Evolutionary conservation across 2,797 vertebrate genomes (phyloP), one percentile per base, ranked within the genome.

Genomic region (Adelosebastes latens): DNA sequence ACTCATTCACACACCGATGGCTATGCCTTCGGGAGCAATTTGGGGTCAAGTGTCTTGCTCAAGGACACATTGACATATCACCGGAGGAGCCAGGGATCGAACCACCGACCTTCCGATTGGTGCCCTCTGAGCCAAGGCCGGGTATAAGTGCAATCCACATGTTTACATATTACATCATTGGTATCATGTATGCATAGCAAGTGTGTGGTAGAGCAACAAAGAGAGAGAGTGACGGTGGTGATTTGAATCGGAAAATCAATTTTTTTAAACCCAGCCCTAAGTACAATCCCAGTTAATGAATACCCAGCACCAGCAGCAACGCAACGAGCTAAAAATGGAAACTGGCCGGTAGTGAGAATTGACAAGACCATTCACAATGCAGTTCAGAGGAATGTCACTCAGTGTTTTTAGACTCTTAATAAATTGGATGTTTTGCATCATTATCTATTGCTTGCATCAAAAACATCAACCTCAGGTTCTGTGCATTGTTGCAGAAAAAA

Each of bases 291-390:
- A 24, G 39, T 42, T 25, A 14, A 39, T 13, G 20, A 73, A 83
- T 10, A 81, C n/a, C 49, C n/a, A 18, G 64, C 34, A 62, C 58
- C 76, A 70, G 59, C 56, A 79, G 53, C 39, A 25, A 49, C 53
- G 58, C 46, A 42, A 66, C 3, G 0, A 63, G 75, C 73, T 80
- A 77, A 83, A 86, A 86, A 83, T 80, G 82, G 87, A 83, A 72
- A 58, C 27, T 63, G 64, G 20, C 55, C 59, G 7, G 3, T 46
- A 46, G 42, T 46, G 16, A 46, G 42, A 46, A 18, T 18, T 46
- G 42, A 46, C 42, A 46, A 46, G 42, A 20, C 42, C 42, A 18
- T 46, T 66, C n/a, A 20, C 75, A 1, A 52, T n/a, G 58, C n/a
- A 36, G 36, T 62, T 80, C 27, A 77, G 27, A 64, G 49, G 31